These are phyloP conservation scores for Lasioglossum leucozonium DNA, from an alignment of 2,888 invertebrate genomes.

Conservation along the genomic window DNA sequence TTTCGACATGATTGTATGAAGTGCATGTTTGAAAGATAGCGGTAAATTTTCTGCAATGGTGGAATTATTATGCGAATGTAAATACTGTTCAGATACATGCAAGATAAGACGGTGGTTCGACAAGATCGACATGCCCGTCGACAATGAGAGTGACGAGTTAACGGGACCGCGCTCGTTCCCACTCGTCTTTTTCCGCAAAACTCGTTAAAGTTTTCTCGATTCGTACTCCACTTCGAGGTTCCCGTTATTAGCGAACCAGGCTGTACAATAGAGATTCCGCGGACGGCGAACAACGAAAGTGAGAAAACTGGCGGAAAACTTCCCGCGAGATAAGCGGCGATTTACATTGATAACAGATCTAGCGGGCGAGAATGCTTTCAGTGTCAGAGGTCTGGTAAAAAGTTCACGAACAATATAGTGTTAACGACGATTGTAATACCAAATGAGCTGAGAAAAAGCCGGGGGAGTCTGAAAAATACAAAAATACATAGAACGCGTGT, in stretches of 20 bases:
- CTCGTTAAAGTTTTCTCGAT: slow-evolving; percentile 40
- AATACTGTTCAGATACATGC: background rate
- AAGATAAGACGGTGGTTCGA: background rate
- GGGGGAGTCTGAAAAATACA: background rate
- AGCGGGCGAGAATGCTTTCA: slow-evolving; percentile 24
- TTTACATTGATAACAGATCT: slow-evolving; percentile 14
- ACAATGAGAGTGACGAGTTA: slow-evolving; percentile 59
- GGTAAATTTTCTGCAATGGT: no score
- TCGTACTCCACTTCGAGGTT: slow-evolving; percentile 21
- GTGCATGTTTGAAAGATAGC: background rate
- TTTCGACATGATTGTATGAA: background rate
- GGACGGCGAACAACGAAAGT: slow-evolving; percentile 44
- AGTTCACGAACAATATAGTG: slow-evolving; percentile 21
- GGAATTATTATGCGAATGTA: background rate
- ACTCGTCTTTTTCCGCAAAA: slow-evolving; percentile 21
- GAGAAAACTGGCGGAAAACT: slow-evolving; percentile 33
- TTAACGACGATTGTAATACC: no score
- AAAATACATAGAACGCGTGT: background rate
- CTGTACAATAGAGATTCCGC: slow-evolving; percentile 26
- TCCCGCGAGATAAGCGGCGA: slow-evolving; percentile 15
- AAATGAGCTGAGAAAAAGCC: background rate
- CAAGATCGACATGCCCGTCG: slow-evolving; percentile 35
- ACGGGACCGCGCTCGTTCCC: slow-evolving; percentile 25
- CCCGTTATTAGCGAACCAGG: slow-evolving; percentile 42
- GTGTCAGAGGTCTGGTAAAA: slow-evolving; percentile 19